Evolutionary conservation across 2,888 invertebrate species (phyloP), one percentile per base, ranked within the genome.

Genomic region (Drosophila meridiana): DNA sequence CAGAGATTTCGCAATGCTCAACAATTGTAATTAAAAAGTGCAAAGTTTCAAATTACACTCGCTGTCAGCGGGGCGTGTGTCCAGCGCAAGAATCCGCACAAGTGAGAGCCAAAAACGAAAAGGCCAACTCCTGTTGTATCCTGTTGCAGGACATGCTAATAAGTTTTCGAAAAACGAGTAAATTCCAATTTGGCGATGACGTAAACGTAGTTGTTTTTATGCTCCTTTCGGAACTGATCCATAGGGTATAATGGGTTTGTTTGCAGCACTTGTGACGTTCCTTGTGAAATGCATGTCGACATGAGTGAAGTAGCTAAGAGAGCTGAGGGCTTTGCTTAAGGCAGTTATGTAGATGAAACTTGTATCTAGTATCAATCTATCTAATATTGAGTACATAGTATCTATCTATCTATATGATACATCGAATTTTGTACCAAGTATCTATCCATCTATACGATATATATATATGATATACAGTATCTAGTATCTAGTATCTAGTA

Each of bases 81-180:
- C 81, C 83, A 81, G 69, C 52, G 56, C 66, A 78, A 75, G 80
- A 77, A 80, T 72, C 84, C 82, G 58, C 67, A 86, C 76, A 86
- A 84, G 83, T 84, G 74, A 55, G 55, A 55, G 55, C 53, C 38
- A 6, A 28, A 53, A 53, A 36, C 28, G 30, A 28, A 47, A 34
- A 57, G 71, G 30, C 57, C 67, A 69, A 71, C 67, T 72, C 63
- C 72, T 55, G n/a, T 72, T 78, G 72, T 87, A 81, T 86, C 88
- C 86, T 81, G 85, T 86, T 81, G 85, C 88, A 85, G 85, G 88
- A 85, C 86, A 87, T 85, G 88, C 88, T 83, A 85, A 85, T 81
- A 86, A 85, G 81, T 86, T 83, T 78, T 67, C 43, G 59, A 60
- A 71, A 71, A 60, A 52, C 52, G 81, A 79, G 74, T 83, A 73